A percentile compares a stretch with the other conserved stretches of the same genome.
These are phyloP conservation scores for Erynnis tages DNA, from an alignment of 2,888 invertebrate species.

Conservation along the genomic window DNA sequence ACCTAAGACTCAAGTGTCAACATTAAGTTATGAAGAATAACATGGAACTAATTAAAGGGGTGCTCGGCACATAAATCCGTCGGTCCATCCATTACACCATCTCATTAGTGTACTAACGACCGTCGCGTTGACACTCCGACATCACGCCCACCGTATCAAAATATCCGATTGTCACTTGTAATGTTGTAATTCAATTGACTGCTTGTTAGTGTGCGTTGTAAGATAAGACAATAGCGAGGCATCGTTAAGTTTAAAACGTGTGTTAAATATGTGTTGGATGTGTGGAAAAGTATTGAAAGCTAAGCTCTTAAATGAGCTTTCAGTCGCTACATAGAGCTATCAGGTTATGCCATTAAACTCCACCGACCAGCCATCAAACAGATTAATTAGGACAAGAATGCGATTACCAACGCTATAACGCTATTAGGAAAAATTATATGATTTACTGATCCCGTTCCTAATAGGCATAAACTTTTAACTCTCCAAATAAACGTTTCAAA, in stretches of 20 bases:
- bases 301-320: no score
- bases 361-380: neutral
- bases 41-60: neutral
- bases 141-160: constrained; percentile 1
- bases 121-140: neutral
- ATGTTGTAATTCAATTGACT: neutral
- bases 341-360: no score
- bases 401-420: neutral
- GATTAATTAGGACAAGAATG: neutral
- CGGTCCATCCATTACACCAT: constrained; percentile 2
- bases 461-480: constrained; percentile 7
- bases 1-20: no score
- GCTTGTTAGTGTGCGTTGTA: neutral
- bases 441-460: neutral
- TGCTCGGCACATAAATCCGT: constrained; percentile 3
- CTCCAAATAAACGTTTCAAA: constrained; percentile 14
- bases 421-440: neutral
- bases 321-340: no score
- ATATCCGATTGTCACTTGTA: constrained; percentile 2
- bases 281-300: no score
- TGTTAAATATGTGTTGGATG: no score
- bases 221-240: neutral
- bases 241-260: neutral
- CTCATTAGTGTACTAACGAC: constrained; percentile 6
- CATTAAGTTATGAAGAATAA: neutral